Base-by-base conservation (phyloP, 1,140 invertebrate genomes). In the Cepaea nemoralis region DNA sequence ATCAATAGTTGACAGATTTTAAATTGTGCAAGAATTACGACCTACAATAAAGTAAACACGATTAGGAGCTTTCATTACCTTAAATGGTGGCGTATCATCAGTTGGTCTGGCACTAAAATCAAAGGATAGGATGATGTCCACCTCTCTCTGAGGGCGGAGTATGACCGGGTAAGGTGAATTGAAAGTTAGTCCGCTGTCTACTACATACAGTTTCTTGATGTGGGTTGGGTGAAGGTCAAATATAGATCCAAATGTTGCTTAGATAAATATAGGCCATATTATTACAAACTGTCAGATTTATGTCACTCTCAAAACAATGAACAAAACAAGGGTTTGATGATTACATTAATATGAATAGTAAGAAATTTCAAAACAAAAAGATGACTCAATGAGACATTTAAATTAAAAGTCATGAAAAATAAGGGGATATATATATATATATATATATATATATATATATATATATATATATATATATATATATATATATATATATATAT, bases 161-260 rank as follows among this genome's bases (percentile, higher is more conserved):
- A 93, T 71, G 19, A 92, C 87, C 22, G 92, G 92, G 85, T 89
- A 93, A 0, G 92, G 92, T 10, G 91, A 91, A 84, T 93, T 93
- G 84, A 93, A 93, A 24, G 92, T 92, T 45, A 93, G 84, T 24
- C 92, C 92, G 48, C 91, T 90, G 82, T 93, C 92, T 0, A 93
- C 92, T 8, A 93, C 88, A 81, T 91, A 93, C 39, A 93, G 83
- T 76, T 91, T 91, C 84, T 93, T 92, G 27, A 89, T 88, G 35
- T 89, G 84, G 35, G 91, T 91, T 24, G 92, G 89, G 74, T 91
- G 87, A 82, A 89, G 86, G 80, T 92, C 91, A 83, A 90, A 89
- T 59, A 89, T 88, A 14, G 89, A 89, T 71, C 90, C 89, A 83
- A 92, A 92, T 71, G 85, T 85, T 63, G 84, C 87, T 84, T 73